These are phyloP conservation scores for Aphodius granarius DNA, from an alignment of 2,888 invertebrate genomes.

Conservation along the genomic window DNA sequence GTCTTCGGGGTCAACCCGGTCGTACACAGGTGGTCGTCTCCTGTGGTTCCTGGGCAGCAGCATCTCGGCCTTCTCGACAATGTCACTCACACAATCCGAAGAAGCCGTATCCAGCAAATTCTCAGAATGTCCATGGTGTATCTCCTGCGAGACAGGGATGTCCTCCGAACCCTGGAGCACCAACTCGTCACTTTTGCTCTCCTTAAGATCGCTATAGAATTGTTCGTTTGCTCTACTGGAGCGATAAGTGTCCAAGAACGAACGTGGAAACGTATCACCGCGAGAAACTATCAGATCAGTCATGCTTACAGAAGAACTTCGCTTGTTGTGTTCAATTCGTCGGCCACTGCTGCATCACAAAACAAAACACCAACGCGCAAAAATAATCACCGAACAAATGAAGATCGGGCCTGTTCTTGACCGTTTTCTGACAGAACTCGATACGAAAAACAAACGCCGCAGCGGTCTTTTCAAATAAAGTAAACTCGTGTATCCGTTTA, in stretches of 20 bases:
- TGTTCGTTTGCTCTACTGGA: slow-evolving; percentile 47
- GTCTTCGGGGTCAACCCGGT: slow-evolving; percentile 64
- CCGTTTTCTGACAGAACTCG: neutral
- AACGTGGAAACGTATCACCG: slow-evolving; percentile 54
- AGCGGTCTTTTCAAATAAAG: neutral
- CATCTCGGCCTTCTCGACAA: slow-evolving; percentile 47
- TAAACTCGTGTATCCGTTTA: neutral
- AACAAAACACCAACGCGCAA: neutral
- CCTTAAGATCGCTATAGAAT: slow-evolving; percentile 54
- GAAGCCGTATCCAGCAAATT: slow-evolving; percentile 48
- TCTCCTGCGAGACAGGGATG: slow-evolving; percentile 50
- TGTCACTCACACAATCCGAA: slow-evolving; percentile 46
- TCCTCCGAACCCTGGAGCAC: slow-evolving; percentile 55
- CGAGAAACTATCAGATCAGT: slow-evolving; percentile 52
- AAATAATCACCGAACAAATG: neutral
- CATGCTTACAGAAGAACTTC: too few relatives aligned
- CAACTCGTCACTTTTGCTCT: slow-evolving; percentile 58
- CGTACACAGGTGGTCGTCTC: slow-evolving; percentile 53
- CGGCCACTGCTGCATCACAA: neutral
- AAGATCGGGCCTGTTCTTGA: neutral
- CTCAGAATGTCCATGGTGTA: slow-evolving; percentile 55
- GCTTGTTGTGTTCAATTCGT: neutral
- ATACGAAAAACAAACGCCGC: neutral
- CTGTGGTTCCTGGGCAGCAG: slow-evolving; percentile 38
- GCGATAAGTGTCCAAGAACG: slow-evolving; percentile 52